Evolutionary conservation across 2,888 invertebrate genomes (phyloP).

Genomic region (Meliscaeva auricollis): DNA sequence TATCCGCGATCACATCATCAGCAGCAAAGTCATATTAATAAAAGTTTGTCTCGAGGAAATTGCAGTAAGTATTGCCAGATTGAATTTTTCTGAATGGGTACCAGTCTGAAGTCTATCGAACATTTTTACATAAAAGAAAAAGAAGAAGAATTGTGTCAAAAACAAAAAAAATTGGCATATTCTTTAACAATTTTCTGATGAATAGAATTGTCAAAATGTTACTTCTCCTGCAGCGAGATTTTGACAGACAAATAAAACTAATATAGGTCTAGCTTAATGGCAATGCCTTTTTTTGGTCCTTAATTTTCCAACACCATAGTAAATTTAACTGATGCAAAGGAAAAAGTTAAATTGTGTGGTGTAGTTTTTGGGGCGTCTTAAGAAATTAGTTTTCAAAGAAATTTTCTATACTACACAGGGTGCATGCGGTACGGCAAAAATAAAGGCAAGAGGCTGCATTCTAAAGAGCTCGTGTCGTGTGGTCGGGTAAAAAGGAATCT

Average conservation of each 20-base stretch:
- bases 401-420: constrained; percentile 1
- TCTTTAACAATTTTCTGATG: too few species aligned
- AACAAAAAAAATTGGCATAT: too few species aligned
- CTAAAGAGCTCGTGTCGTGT: constrained; percentile 50
- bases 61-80: neutral
- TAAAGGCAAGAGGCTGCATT: constrained; percentile 49
- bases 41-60: constrained; percentile 23
- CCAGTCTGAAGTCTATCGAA: too few species aligned
- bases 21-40: constrained; percentile 51
- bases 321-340: constrained; percentile 61
- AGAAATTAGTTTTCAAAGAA: constrained; percentile 78
- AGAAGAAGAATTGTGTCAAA: too few species aligned
- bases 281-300: neutral
- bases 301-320: constrained; percentile 11
- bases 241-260: too few species aligned
- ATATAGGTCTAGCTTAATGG: too few species aligned
- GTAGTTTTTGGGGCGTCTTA: constrained; percentile 77
- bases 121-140: too few species aligned
- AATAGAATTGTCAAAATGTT: too few species aligned
- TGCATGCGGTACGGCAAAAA: constrained; percentile 39
- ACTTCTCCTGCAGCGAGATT: too few species aligned
- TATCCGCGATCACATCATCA: constrained; percentile 54
- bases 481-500: constrained; percentile 30
- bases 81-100: neutral
- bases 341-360: constrained; percentile 79